Base-by-base conservation (phyloP, 2,888 invertebrate species). In the Caenorhabditis imperialis region DNA sequence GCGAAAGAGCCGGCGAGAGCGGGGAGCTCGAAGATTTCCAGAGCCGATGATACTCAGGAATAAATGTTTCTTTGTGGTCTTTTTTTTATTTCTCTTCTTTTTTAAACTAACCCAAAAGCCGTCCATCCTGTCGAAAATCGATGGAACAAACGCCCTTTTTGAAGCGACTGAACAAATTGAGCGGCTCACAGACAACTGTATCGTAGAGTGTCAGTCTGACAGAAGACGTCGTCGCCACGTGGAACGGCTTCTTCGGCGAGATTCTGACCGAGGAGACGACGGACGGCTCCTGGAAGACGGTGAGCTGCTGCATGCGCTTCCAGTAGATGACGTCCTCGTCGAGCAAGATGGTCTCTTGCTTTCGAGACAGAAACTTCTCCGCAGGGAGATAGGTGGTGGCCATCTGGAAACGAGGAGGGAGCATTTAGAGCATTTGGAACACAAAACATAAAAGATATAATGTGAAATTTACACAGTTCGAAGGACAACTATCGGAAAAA, bases 221-320 rank as follows among this genome's bases (percentile, higher is more conserved):
- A 47, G 96, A 95, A 88, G 94, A 94, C 60, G 97, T 95, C 18
- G 95, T 93, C 7, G 95, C 96, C 90, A 96, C 94, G 88, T 94
- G 92, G 90, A 94, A 92, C 0, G 96, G 96, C 86, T 94, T 93
- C 10, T 93, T 91, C 0, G 94, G 94, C 74, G 94, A 93, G 88
- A 97, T 94, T 88, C 95, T 93, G 44, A 97, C 92, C 86, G 94
- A 93, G 88, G 95, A 94, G 60, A 98, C 93, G 0, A 94, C 92
- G 22, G 95, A 95, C 89, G 93, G 94, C 89, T 97, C 96, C 89
- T 96, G 96, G 0, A 80, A 86, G 14, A 87, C 85, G 2, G 85
- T 65, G 50, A 82, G 48, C 65, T 85, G 84, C 78, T 85, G 92
- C 87, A 95, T 91, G 88, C 93, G 92, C 87, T 93, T 94, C 96